A percentile compares a stretch with the other conserved stretches of the same genome.
Evolutionary conservation across 2,113 vertebrate species (phyloP).

Genomic region (Cavia aperea): DNA sequence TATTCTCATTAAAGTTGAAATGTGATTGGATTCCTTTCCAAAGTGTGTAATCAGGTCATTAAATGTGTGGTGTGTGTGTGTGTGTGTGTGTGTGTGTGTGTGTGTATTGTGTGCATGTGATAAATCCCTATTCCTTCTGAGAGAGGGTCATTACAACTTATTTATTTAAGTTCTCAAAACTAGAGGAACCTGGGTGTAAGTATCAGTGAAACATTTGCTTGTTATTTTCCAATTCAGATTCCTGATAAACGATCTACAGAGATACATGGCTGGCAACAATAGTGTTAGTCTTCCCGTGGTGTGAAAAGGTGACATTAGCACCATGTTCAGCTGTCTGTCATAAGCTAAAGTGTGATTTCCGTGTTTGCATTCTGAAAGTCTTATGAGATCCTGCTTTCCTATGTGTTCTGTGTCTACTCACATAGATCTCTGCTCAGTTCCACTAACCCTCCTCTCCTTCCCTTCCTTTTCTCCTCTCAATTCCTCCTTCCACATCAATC

Average conservation of each 20-base stretch:
- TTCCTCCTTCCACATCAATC: background rate
- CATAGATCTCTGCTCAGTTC: background rate
- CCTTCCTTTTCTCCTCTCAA: fast-evolving
- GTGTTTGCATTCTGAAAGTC: background rate
- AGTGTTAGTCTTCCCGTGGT: background rate
- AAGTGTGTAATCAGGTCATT: background rate
- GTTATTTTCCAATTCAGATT: background rate
- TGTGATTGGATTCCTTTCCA: background rate
- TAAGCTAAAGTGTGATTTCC: background rate
- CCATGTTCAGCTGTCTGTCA: background rate
- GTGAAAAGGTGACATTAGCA: background rate
- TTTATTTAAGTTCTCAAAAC: background rate
- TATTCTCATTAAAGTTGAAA: background rate
- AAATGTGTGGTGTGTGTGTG: background rate
- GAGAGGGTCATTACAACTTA: background rate
- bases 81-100: too few species aligned
- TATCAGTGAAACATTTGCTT: background rate
- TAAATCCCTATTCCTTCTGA: background rate
- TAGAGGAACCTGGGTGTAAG: background rate
- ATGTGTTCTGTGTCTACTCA: background rate
- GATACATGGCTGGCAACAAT: fast-evolving
- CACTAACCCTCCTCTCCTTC: fast-evolving
- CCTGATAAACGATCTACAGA: background rate
- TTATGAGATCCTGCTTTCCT: background rate
- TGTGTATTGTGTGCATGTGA: too few species aligned